These are phyloP conservation scores for Esox masquinongy DNA, from an alignment of 2,797 vertebrate species.

Conservation along the genomic window DNA sequence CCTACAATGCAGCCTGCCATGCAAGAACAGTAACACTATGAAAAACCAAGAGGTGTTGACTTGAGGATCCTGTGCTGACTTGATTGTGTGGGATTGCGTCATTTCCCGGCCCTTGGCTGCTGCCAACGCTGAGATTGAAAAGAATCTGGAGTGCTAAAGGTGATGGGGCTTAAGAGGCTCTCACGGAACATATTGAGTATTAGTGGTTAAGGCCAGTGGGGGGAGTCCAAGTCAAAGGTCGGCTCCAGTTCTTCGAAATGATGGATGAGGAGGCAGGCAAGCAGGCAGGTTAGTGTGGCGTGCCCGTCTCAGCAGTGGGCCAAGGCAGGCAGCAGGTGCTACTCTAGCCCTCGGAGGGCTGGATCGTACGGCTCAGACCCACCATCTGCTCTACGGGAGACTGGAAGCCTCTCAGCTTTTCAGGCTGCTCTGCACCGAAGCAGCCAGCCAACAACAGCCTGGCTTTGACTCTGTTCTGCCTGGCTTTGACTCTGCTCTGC, in stretches of 20 bases:
- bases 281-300: conserved; percentile 31
- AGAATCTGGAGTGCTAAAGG: conserved; percentile 39
- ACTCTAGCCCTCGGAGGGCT: background rate
- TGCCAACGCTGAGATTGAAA: conserved; percentile 31
- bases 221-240: conserved; percentile 45
- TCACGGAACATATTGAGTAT: conserved; percentile 41
- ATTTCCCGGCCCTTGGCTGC: conserved; percentile 9
- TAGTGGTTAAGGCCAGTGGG: conserved; percentile 39
- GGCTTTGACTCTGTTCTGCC: background rate
- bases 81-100: conserved; percentile 14
- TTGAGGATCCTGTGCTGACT: conserved; percentile 18
- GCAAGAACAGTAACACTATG: background rate
- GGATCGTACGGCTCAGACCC: background rate
- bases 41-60: background rate
- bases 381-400: background rate
- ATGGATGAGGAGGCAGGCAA: conserved; percentile 36
- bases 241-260: conserved; percentile 32
- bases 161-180: conserved; percentile 51
- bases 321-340: background rate
- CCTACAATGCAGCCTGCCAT: background rate
- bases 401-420: background rate
- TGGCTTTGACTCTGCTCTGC: background rate
- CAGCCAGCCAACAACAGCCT: background rate
- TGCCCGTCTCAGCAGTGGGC: background rate
- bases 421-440: background rate